Base-by-base conservation (phyloP, 2,888 invertebrate species). In the Brachyptera risi region DNA sequence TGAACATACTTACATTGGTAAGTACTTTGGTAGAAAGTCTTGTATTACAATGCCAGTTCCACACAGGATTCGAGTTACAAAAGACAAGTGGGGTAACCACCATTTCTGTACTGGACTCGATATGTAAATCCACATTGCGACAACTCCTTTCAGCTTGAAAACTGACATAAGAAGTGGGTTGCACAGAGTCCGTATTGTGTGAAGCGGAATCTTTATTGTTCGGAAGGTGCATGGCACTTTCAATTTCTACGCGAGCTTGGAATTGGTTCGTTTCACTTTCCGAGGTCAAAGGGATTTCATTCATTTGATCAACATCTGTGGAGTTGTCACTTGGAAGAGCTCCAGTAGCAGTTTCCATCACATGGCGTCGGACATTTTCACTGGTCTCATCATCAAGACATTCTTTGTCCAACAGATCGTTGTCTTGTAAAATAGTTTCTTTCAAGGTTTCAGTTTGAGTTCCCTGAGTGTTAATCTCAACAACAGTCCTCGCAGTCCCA, bases 91-190 rank as follows among this genome's bases (percentile, higher is more conserved):
- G 50, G 21, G 61, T 58, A 4, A 15, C n/a, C 21, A 57, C 17
- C 17, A 17, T 19, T 13, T 38, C 38, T 11, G 31, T 7, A 31
- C 7, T 31, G 31, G n/a, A n/a, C 23, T 9, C 15, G 2, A 37
- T 23, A 49, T 17, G 27, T 3, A 17, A 15, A 17, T 38, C 3
- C 40, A 38, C 13, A 38, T 13, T 38, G 17, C 17, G 4, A 17
- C 40, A 38, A 31, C 69, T 71, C 1, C 69, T 71, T 27, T 69
- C 64, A 2, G 78, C 77, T 69, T 83, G 82, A 70, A 84, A 84
- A 54, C 81, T 82, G 9, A 84, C 84, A 68, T 84, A 85, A 40
- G 81, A 79, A 68, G 79, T 80, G 9, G 83, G 83, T 51, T 80
- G 76, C 13, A 79, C 73, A 19, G n/a, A 75, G 73, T 67, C 72